Base-by-base conservation (phyloP, 2,113 vertebrate species). In the Urocitellus parryii region DNA sequence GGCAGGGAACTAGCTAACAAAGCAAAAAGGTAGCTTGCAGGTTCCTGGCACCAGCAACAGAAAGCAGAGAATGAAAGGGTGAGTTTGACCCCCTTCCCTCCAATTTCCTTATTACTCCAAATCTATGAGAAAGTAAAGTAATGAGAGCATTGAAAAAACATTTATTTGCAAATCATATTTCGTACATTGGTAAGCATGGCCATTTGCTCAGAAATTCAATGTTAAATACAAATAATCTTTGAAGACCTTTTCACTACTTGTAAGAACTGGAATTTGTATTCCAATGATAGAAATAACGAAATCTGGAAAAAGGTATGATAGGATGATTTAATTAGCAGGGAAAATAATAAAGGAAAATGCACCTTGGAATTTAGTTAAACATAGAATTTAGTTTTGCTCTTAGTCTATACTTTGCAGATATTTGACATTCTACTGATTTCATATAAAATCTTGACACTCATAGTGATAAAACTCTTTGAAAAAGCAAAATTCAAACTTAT, bases 401-500 rank as follows among this genome's bases (percentile, higher is more conserved):
- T 82, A 51, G 67, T 87, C 24, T 92, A 34, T 82, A 80, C 32
- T 88, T 82, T 42, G 8, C 9, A 88, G 27, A 8, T 48, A 80
- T 85, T 96, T 94, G 85, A 29, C 45, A 32, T 88, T 88, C 58
- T 93, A 85, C 22, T 27, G 37, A 91, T 78, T 88, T 24, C 76
- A 68, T 65, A 83, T n/a, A 81, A 88, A 94, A 80, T 90, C 24
- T 79, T 95, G 37, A 83, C 4, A 18, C 24, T 84, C 86, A 42
- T 56, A 85, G 12, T 91, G 67, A 89, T 81, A 80, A 87, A 83
- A 65, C 14, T 82, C 29, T 80, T 74, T 95, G 70, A 77, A 94
- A 95, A 95, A 82, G 2, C 51, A 90, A 96, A 94, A 76, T 94
- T 88, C 13, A 89, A 94, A 93, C 91, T 94, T 90, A 90, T 86